Evolutionary conservation across 2,888 invertebrate species (phyloP), one percentile per base, ranked within the genome.

Genomic region (Oxyteleia sp.): DNA sequence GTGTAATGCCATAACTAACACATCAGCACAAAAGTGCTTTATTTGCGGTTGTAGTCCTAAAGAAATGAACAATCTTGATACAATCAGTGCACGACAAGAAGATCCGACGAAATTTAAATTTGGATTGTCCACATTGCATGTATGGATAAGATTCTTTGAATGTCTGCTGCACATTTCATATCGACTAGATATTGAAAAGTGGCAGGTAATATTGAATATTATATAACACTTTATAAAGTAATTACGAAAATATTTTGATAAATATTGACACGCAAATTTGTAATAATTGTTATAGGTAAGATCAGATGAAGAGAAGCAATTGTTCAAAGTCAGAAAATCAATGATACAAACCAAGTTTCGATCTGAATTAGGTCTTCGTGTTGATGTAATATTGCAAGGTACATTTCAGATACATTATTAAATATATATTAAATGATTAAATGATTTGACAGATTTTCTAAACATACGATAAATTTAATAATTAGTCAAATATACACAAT

Each of bases 101-200:
- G 29, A 53, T 53, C 53, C 32, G 3, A 2, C n/a, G 29, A 53
- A 53, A 7, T 8, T 53, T 29, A 2, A 53, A 29, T 32, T 53
- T 49, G 88, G 88, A 23, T 47, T 89, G 49, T 53, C 38, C 13
- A 32, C 23, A 43, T 29, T 41, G 26, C 43, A 55, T 20, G 59
- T 38, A 15, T 32, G 89, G 88, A 90, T 89, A 10, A 79, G 87
- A 18, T 87, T 86, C 74, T 89, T 89, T 63, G 90, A 92, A 75
- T 90, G 85, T 66, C 66, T 89, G 3, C 63, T 92, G 47, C 88
- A 91, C 66, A 76, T 90, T 26, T 72, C 89, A 5, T 91, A 91
- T 16, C 18, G 63, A 7, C 15, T 74, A 8, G 29, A 41, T n/a
- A 26, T 53, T 13, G 41, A 74, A 43, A 51, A 41, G 18, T 63